Evolutionary conservation across 2,888 invertebrate genomes (phyloP).

Genomic region (Pteria penguin): DNA sequence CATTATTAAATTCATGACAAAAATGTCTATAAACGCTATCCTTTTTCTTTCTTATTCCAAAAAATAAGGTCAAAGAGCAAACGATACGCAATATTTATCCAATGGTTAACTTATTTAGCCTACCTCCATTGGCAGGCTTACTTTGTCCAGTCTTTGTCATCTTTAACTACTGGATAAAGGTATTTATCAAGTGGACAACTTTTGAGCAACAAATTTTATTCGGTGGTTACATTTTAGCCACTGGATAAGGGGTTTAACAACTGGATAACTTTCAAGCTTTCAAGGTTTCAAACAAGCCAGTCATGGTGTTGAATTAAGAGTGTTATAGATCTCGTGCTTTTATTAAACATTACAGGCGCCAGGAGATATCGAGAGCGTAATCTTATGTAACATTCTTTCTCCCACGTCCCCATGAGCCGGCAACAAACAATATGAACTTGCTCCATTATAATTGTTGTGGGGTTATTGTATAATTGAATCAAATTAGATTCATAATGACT

Average conservation of each 20-base stretch:
- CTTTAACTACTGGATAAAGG: not conserved
- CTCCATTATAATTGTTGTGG: no score
- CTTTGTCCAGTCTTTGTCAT: not conserved
- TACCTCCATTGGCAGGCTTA: not conserved
- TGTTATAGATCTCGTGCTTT: no score
- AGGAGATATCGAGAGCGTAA: no score
- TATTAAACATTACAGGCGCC: no score
- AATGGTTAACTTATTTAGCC: not conserved
- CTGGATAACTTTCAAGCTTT: no score
- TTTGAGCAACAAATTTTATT: not conserved
- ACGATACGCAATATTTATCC: not conserved
- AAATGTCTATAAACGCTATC: not conserved
- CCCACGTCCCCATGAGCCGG: no score
- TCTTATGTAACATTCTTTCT: no score
- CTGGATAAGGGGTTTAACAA: not conserved
- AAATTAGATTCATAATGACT: no score
- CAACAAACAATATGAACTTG: no score
- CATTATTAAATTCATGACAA: not conserved
- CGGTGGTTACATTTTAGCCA: not conserved
- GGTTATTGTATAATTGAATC: no score
- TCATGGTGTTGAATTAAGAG: no score
- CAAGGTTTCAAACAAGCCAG: no score
- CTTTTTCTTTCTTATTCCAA: not conserved
- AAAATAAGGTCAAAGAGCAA: not conserved
- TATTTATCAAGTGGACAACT: not conserved